Conservation (phyloP, 1,140 invertebrate species). For the Vanessa atalanta region DNA sequence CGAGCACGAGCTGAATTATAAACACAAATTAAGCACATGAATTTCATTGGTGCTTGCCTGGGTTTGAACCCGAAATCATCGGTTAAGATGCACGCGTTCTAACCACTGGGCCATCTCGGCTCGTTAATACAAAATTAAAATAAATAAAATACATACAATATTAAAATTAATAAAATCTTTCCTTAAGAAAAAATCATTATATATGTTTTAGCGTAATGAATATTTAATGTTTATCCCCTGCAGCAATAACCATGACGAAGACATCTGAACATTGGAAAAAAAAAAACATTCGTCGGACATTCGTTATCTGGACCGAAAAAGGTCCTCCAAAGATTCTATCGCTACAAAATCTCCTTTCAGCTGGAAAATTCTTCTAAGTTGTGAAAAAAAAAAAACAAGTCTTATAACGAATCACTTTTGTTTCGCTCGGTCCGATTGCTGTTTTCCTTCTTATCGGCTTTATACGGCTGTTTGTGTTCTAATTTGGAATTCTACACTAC, state of each 20-base stretch:
- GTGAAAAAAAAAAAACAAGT: background rate
- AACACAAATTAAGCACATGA: no score
- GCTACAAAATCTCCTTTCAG: background rate
- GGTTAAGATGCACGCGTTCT: no score
- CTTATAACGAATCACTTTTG: no score
- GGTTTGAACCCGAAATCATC: no score
- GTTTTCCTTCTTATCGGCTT: background rate
- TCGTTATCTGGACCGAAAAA: conserved; percentile 1
- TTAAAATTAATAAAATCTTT: no score
- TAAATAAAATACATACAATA: no score
- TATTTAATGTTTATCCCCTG: background rate
- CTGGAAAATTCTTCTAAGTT: background rate
- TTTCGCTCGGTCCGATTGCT: background rate
- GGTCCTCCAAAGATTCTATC: background rate
- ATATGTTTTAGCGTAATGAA: background rate
- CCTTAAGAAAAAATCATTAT: no score
- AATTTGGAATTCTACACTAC: background rate
- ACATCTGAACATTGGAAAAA: background rate
- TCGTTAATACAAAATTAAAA: no score
- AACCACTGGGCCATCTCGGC: no score
- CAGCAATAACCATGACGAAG: background rate
- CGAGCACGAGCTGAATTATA: no score
- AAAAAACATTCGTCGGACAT: background rate
- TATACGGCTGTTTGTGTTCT: background rate
- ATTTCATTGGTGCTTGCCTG: no score